Evolutionary conservation across 1,140 invertebrate genomes (phyloP).

Genomic region (Cydia pomonella): DNA sequence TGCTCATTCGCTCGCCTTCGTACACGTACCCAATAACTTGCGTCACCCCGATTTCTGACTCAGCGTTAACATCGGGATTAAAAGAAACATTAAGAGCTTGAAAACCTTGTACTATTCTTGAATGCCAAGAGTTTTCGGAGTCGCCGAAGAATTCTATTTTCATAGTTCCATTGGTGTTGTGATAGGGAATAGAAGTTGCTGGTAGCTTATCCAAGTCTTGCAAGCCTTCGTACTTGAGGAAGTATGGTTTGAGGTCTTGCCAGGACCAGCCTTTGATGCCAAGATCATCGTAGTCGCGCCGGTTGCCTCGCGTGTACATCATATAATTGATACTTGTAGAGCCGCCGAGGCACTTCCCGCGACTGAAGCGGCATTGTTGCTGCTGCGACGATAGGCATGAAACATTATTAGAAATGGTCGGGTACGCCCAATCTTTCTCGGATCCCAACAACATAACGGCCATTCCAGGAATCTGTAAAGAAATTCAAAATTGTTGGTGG

Average conservation of each 20-base stretch:
- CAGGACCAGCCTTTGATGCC: conserved; percentile 52
- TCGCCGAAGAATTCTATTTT: conserved; percentile 82
- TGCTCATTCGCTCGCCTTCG: conserved; percentile 52
- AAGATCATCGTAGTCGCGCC: conserved; percentile 81
- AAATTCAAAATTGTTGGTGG: no score
- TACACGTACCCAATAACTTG: conserved; percentile 52
- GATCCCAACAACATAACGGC: conserved; percentile 43
- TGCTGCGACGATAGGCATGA: conserved; percentile 51
- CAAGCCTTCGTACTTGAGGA: conserved; percentile 56
- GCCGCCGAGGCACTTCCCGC: conserved; percentile 85
- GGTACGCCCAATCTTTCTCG: conserved; percentile 54
- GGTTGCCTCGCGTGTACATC: conserved; percentile 89
- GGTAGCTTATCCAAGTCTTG: conserved; percentile 46
- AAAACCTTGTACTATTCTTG: conserved; percentile 79
- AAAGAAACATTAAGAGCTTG: conserved; percentile 61
- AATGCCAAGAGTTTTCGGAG: conserved; percentile 76
- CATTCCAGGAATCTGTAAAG: conserved; percentile 50
- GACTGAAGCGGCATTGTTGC: conserved; percentile 51
- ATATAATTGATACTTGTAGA: conserved; percentile 89
- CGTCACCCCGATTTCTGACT: conserved; percentile 80
- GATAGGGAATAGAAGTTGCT: conserved; percentile 65
- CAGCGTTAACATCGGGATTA: conserved; percentile 81
- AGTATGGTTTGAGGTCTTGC: conserved; percentile 54
- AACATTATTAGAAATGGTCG: conserved; percentile 51
- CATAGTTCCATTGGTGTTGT: conserved; percentile 81